These are phyloP conservation scores for Ptilonorhynchus violaceus DNA, from an alignment of 2,113 vertebrate genomes.

Conservation along the genomic window DNA sequence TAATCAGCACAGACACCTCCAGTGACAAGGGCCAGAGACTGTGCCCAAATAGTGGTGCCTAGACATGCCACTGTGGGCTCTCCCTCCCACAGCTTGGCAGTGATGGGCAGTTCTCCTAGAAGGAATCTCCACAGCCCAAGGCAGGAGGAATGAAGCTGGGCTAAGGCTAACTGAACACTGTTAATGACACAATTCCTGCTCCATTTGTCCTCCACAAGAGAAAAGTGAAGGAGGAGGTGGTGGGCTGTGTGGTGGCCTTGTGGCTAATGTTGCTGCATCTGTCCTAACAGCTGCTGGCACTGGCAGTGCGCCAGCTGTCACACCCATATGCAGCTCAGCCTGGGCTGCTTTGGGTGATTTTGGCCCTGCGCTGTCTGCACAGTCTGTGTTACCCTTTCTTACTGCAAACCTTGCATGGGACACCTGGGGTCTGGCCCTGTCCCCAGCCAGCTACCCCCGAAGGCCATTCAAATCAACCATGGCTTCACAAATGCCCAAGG, in stretches of 20 bases:
- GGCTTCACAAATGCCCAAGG: background rate
- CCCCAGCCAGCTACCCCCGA: background rate
- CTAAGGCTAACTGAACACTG: background rate
- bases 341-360: background rate
- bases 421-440: background rate
- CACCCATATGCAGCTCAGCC: background rate
- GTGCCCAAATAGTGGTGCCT: too few relatives aligned
- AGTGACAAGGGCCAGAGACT: fast-evolving
- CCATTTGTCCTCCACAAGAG: background rate
- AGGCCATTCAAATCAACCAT: background rate
- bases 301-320: background rate
- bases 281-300: background rate
- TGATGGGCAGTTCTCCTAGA: background rate
- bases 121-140: fast-evolving
- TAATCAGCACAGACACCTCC: fast-evolving
- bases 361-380: fast-evolving
- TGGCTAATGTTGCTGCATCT: background rate
- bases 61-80: too few relatives aligned
- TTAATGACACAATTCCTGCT: background rate
- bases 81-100: background rate
- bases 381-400: background rate
- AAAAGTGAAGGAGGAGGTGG: background rate
- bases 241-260: fast-evolving
- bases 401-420: background rate
- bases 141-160: background rate